Conservation (phyloP, 2,113 vertebrate species). For the Peromyscus polionotus region DNA sequence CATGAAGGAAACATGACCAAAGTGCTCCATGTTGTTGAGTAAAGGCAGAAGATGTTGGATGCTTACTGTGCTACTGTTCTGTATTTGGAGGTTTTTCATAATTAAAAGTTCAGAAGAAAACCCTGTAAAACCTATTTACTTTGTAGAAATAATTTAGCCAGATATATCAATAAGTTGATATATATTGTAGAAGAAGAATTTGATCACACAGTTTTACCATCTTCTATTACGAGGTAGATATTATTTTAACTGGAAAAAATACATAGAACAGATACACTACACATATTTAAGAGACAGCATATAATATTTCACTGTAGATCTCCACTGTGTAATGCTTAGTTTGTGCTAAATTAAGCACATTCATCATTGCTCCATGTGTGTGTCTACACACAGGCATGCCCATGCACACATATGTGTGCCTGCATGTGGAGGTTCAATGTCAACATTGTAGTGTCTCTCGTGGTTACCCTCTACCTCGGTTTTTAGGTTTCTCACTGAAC, state of each 20-base stretch:
- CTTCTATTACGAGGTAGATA: not conserved
- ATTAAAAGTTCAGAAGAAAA: not conserved
- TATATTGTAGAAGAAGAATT: not conserved
- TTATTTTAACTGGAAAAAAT: conserved; percentile 9
- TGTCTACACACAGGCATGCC: not conserved
- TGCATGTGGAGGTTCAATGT: not conserved
- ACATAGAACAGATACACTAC: not conserved
- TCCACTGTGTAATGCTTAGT: not conserved
- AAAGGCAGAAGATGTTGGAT: not conserved
- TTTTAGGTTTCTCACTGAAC: not conserved
- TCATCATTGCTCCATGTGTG: not conserved
- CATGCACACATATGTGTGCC: not conserved
- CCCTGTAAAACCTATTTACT: not conserved
- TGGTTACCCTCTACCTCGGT: not conserved
- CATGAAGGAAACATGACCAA: not conserved
- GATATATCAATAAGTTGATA: not conserved
- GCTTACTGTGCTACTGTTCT: not conserved
- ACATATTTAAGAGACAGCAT: not conserved
- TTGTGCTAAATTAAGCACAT: not conserved
- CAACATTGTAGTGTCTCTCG: not conserved
- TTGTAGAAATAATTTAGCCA: not conserved
- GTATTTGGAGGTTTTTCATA: conserved; percentile 12
- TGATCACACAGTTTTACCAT: not conserved
- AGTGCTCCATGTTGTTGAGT: not conserved
- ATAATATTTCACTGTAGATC: not conserved